Conservation (phyloP, 2,797 vertebrate genomes). For the Gallirallus australis region DNA sequence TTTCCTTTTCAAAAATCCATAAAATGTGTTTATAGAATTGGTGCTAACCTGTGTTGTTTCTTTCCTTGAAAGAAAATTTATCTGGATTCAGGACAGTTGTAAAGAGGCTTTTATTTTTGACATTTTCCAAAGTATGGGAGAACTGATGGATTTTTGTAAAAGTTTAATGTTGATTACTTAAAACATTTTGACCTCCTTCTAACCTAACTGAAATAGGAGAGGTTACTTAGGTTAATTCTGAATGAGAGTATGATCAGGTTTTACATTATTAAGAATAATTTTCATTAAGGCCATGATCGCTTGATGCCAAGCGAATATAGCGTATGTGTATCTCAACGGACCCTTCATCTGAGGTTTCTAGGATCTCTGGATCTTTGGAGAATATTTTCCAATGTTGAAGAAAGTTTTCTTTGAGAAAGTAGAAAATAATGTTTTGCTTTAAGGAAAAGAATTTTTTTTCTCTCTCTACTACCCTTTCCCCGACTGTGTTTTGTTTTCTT, state of each 20-base stretch:
- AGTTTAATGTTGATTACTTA: neutral
- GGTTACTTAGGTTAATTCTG: neutral
- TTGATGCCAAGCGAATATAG: neutral
- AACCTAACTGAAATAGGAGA: neutral
- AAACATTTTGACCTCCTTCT: neutral
- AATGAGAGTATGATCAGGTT: neutral
- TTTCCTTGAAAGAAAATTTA: neutral
- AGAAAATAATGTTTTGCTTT: neutral
- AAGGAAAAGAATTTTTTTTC: neutral
- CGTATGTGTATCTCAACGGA: neutral
- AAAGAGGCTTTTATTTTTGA: neutral
- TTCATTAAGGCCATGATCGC: neutral
- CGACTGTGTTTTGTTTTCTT: neutral
- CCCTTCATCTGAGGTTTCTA: neutral
- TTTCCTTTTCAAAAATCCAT: neutral
- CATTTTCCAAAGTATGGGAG: neutral
- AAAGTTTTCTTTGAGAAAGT: neutral
- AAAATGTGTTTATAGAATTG: neutral
- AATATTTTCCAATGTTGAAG: neutral
- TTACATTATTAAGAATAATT: neutral
- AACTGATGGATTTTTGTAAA: neutral
- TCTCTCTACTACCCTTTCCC: neutral
- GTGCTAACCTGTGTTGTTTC: neutral
- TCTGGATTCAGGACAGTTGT: neutral
- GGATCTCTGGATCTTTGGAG: neutral